Evolutionary conservation across 2,797 vertebrate species (phyloP).

Genomic region (Telmatherina bonti): DNA sequence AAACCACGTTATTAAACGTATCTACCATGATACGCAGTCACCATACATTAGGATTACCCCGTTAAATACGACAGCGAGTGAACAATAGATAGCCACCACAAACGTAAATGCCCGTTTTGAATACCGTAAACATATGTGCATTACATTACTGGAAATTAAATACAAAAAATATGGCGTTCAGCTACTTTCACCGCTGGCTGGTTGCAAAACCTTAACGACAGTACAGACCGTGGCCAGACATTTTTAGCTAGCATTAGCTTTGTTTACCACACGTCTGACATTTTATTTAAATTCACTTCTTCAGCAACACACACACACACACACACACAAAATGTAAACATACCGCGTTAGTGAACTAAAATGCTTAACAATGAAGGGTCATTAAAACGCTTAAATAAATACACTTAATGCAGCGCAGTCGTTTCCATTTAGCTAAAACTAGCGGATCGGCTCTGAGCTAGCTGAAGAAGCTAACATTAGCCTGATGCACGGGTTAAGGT

Average conservation of each 20-base stretch:
- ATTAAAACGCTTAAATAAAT: slow-evolving; percentile 2
- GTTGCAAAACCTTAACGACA: slow-evolving; percentile 29
- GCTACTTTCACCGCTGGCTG: slow-evolving; percentile 13
- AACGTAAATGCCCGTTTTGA: neutral
- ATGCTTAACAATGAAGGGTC: neutral
- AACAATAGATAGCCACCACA: neutral
- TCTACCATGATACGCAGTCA: slow-evolving; percentile 48
- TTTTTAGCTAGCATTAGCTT: slow-evolving; percentile 56
- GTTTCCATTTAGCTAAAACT: slow-evolving; percentile 32
- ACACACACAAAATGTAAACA: neutral
- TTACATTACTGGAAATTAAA: neutral
- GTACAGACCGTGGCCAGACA: slow-evolving; percentile 18
- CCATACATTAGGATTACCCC: neutral
- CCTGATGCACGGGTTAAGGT: slow-evolving; percentile 26
- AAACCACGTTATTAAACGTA: slow-evolving; percentile 45
- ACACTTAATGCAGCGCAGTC: neutral
- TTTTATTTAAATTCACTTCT: neutral
- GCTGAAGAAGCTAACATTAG: slow-evolving; percentile 61
- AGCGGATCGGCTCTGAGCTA: slow-evolving; percentile 63
- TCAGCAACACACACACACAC: neutral
- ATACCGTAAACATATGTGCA: fast-evolving
- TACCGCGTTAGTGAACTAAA: neutral
- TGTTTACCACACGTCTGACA: slow-evolving; percentile 10
- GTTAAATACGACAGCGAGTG: neutral
- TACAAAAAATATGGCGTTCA: neutral